Evolutionary conservation across 2,797 vertebrate species (phyloP).

Genomic region (Sebastes umbrosus): DNA sequence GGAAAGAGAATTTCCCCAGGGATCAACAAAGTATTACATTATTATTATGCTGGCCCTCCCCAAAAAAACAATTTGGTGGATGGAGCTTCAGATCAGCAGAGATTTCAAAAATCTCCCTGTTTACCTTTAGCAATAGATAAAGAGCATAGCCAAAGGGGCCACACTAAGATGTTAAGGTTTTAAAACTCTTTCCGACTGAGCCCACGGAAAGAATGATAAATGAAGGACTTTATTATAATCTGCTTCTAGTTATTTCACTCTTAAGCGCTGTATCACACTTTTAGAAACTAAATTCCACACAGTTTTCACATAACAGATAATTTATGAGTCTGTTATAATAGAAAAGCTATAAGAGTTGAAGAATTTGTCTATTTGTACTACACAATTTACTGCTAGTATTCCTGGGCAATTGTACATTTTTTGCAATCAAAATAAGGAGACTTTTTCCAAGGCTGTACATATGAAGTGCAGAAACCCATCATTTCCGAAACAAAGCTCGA

Average conservation of each 20-base stretch:
- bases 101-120: conserved; percentile 16
- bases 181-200: conserved; percentile 7
- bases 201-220: conserved; percentile 31
- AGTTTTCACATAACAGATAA: background rate
- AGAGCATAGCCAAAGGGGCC: conserved; percentile 14
- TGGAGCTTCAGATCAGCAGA: conserved; percentile 18
- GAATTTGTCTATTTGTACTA: background rate
- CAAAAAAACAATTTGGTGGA: conserved; percentile 20
- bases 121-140: conserved; percentile 41
- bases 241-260: conserved; percentile 2
- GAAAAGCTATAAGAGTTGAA: background rate
- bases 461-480: background rate
- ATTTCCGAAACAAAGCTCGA: conserved; percentile 10
- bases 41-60: conserved; percentile 13
- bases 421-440: background rate
- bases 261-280: background rate
- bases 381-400: background rate
- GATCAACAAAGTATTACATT: conserved; percentile 56
- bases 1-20: conserved; percentile 41
- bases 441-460: background rate
- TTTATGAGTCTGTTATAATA: background rate
- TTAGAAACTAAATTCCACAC: background rate
- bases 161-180: conserved; percentile 16
- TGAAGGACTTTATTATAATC: conserved; percentile 25
- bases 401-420: background rate